Conservation (phyloP, 2,113 vertebrate species). For the Elgaria multicarinata region DNA sequence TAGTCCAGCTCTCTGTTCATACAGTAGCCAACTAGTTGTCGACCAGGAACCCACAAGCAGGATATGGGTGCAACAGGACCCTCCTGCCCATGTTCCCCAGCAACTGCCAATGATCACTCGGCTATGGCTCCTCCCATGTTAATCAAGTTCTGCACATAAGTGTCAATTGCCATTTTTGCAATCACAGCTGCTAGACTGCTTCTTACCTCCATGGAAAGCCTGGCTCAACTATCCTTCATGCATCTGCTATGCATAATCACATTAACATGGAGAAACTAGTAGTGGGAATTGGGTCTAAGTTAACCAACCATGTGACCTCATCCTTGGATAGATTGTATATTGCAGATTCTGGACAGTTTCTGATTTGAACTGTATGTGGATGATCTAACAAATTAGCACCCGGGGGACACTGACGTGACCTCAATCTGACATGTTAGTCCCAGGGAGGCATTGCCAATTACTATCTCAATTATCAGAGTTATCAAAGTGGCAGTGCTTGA, state of each 20-base stretch:
- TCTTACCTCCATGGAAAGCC: background rate
- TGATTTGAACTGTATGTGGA: background rate
- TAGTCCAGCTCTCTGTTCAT: no score
- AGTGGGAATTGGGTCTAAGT: no score
- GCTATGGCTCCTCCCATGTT: background rate
- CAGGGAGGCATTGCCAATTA: slow-evolving; percentile 53
- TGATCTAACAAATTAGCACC: background rate
- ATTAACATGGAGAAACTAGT: background rate
- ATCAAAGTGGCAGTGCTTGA: slow-evolving; percentile 49
- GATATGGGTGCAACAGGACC: no score
- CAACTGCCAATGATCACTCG: no score
- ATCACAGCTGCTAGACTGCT: background rate
- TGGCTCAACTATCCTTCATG: background rate
- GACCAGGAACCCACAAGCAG: no score
- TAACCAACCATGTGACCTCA: background rate
- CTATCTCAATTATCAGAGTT: slow-evolving; percentile 55
- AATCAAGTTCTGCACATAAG: background rate
- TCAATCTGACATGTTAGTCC: slow-evolving; percentile 33
- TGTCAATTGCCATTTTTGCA: background rate
- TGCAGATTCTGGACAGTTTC: background rate
- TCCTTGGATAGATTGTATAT: background rate
- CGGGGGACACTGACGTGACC: slow-evolving; percentile 33
- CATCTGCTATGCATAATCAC: background rate
- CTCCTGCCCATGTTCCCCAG: no score
- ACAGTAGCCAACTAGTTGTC: no score